These are phyloP conservation scores for Peromyscus nudipes DNA, from an alignment of 2,797 vertebrate genomes.

Conservation along the genomic window DNA sequence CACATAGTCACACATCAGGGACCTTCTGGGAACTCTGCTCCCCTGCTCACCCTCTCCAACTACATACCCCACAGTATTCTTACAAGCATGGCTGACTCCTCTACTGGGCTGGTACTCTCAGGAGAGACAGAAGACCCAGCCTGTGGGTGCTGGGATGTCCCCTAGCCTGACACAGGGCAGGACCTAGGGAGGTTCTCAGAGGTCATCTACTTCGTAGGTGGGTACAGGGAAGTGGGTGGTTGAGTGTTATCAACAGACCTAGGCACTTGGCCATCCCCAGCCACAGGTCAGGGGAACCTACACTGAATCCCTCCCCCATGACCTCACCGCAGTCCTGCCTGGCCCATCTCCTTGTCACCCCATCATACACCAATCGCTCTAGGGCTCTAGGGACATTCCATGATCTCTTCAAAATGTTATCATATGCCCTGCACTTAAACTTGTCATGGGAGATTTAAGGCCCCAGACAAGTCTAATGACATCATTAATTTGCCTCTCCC, in stretches of 20 bases:
- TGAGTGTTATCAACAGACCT: neutral
- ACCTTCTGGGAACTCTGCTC: neutral
- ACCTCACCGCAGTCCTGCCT: neutral
- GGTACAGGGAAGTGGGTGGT: neutral
- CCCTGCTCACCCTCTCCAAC: neutral
- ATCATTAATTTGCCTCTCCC: constrained; percentile 85
- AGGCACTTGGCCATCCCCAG: neutral
- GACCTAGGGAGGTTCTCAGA: neutral
- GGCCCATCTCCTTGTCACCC: neutral
- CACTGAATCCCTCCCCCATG: neutral
- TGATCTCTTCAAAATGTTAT: constrained; percentile 83
- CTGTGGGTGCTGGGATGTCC: neutral
- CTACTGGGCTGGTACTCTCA: neutral
- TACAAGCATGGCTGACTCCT: neutral
- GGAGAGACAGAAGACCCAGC: neutral
- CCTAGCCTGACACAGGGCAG: neutral
- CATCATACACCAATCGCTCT: constrained; percentile 61
- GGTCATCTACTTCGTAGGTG: neutral
- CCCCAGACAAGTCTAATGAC: constrained; percentile 84
- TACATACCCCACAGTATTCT: neutral
- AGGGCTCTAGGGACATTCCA: neutral
- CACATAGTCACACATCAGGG: accelerated
- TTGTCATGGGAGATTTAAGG: constrained; percentile 82
- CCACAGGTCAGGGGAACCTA: neutral
- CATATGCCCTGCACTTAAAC: constrained; percentile 77